Evolutionary conservation across 2,113 vertebrate species (phyloP).

Genomic region (Sisor rabdophorus): DNA sequence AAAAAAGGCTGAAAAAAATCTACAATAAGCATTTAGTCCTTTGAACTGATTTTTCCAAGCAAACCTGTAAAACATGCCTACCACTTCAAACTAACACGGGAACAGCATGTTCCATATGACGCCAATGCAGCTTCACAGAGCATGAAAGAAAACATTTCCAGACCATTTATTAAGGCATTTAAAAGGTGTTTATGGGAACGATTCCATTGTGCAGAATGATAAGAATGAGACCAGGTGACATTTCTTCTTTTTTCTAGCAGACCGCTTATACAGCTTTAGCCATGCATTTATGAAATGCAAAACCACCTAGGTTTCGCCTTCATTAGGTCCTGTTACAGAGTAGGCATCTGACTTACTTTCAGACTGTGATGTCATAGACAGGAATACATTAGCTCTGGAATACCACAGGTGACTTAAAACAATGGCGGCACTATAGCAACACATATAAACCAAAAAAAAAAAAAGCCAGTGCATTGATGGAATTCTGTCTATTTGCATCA

Average conservation of each 20-base stretch:
- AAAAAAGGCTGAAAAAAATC: too few species aligned
- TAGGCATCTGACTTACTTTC: background rate
- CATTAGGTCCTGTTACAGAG: background rate
- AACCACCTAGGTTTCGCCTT: slow-evolving; percentile 3
- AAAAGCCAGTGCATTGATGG: background rate
- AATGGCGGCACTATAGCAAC: background rate
- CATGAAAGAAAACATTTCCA: background rate
- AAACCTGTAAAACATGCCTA: background rate
- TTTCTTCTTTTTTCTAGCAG: background rate
- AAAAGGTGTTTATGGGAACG: background rate
- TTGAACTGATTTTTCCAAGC: background rate
- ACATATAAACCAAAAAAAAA: background rate
- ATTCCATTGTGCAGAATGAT: slow-evolving; percentile 2
- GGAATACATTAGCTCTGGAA: background rate
- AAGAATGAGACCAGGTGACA: slow-evolving; percentile 25
- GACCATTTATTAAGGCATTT: background rate
- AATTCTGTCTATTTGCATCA: background rate
- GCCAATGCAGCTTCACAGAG: background rate
- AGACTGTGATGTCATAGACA: background rate
- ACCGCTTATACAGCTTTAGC: background rate
- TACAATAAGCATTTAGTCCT: too few species aligned
- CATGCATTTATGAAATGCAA: slow-evolving; percentile 19
- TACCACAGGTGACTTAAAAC: background rate
- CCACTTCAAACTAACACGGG: background rate
- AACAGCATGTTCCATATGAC: background rate